Evolutionary conservation across 1,140 invertebrate species (phyloP), one percentile per base, ranked within the genome.

Genomic region (Listronotus bonariensis): DNA sequence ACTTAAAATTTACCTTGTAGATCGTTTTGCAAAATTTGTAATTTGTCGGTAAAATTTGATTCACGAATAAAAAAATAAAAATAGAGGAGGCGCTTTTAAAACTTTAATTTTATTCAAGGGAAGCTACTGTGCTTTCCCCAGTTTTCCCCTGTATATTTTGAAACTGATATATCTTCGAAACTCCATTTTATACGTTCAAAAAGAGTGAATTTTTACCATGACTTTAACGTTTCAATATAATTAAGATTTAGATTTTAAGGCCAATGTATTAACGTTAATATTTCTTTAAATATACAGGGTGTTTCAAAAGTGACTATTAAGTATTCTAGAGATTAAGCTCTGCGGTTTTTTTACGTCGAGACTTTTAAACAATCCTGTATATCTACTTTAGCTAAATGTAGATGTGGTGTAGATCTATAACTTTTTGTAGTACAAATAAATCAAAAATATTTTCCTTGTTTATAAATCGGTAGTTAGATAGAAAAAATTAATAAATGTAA

Each of bases 171-270:
- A 49, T 55, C 56, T 61, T 54, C 31, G 54, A 67, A 67, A 67
- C 38, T 36, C 41, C 26, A 32, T 54, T 41, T 34, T 43, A 61
- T 42, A 42, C 59, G 53, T 63, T 68, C 66, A 67, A 63, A 58
- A 68, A 67, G 66, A 68, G 66, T 68, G 66, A 67, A 64, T 68
- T 68, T 62, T 68, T 58, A 58, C 55, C 55, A 58, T 58, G 55
- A 58, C 55, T 34, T 52, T 52, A 52, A 52, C 26, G n/a, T 52
- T 52, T 52, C 32, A 52, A 36, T 17, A 17, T n/a, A n/a, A n/a
- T 2, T 42, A 42, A 42, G 41, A 12, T n/a, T 7, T 46, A 46
- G 43, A 9, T 18, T 46, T 14, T 46, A 46, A 46, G 43, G 11
- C 5, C 15, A 10, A 46, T 46, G n/a, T 18, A 46, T 46, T 46